Conservation (phyloP, 2,888 invertebrate genomes). For the Polymixis flavicincta region DNA sequence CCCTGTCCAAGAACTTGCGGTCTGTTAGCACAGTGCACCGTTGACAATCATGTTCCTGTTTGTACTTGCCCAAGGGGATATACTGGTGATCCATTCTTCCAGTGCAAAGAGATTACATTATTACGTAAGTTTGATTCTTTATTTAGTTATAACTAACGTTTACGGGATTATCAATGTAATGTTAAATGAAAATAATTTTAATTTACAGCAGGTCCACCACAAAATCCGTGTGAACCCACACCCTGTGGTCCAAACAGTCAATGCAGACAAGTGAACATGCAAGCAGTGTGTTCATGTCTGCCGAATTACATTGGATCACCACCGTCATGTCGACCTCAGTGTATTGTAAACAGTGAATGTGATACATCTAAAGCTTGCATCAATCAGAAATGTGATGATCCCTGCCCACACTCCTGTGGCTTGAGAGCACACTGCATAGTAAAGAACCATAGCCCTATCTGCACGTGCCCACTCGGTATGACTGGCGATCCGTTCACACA, state of each 20-base stretch:
- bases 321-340: conserved; percentile 95
- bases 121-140: conserved; percentile 74
- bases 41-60: conserved; percentile 94
- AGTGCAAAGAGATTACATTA: conserved; percentile 91
- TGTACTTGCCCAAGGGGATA: conserved; percentile 94
- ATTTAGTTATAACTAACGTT: neutral
- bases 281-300: conserved; percentile 96
- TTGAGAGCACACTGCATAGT: conserved; percentile 95
- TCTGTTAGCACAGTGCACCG: conserved; percentile 94
- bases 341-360: conserved; percentile 97
- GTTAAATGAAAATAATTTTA: conserved; percentile 38
- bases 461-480: conserved; percentile 95
- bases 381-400: conserved; percentile 96
- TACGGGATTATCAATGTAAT: neutral
- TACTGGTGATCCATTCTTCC: conserved; percentile 96
- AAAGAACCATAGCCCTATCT: conserved; percentile 96
- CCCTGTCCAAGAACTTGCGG: conserved; percentile 97
- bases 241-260: conserved; percentile 97
- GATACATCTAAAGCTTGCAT: conserved; percentile 95
- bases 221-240: conserved; percentile 95
- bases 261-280: conserved; percentile 94
- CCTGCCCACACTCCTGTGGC: conserved; percentile 97
- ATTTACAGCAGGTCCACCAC: conserved; percentile 81
- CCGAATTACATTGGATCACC: conserved; percentile 95
- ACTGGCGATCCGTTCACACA: conserved; percentile 96